Percentiles rank a stretch among this genome's conserved stretches.
Evolutionary conservation across 2,888 invertebrate species (phyloP).

Genomic region (Microdon myrmicae): DNA sequence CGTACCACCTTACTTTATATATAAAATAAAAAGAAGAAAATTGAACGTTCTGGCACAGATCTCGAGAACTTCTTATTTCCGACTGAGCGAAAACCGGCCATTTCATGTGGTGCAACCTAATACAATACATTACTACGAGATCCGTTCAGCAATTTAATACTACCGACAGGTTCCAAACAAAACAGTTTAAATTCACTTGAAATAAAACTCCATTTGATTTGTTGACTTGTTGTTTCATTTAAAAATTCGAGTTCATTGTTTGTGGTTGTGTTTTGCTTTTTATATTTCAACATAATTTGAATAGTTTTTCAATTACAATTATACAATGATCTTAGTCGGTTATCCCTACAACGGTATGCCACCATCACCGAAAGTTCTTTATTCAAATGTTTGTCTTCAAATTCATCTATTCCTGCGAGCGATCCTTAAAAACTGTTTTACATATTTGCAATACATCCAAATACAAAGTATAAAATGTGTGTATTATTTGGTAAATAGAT

Average conservation of each 20-base stretch:
- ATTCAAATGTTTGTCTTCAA: too few species aligned
- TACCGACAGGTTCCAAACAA: too few species aligned
- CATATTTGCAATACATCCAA: slow-evolving; percentile 3
- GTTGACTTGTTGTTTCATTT: slow-evolving; percentile 22
- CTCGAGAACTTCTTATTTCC: too few species aligned
- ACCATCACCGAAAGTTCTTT: slow-evolving; percentile 35
- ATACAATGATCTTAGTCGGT: slow-evolving; percentile 40
- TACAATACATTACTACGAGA: too few species aligned
- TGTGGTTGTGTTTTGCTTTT: slow-evolving; percentile 30
- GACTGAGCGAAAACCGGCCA: too few species aligned
- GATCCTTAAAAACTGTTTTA: slow-evolving; percentile 17
- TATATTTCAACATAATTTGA: slow-evolving; percentile 41
- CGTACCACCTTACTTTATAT: too few species aligned
- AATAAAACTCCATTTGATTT: slow-evolving; percentile 12
- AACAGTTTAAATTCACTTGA: not conserved
- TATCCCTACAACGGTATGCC: slow-evolving; percentile 26
- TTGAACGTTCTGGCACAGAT: too few species aligned
- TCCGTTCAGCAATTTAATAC: too few species aligned
- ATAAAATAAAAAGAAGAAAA: too few species aligned
- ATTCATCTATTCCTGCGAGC: slow-evolving; percentile 14
- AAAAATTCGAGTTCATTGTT: slow-evolving; percentile 44
- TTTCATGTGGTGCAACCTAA: too few species aligned
- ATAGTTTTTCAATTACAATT: slow-evolving; percentile 42
- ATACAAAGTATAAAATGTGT: slow-evolving; percentile 30
- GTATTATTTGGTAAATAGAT: slow-evolving; percentile 8